Percentiles rank a stretch among this genome's conserved stretches.
Conservation (phyloP, 2,888 invertebrate species). For the Tenthredo amoena region DNA sequence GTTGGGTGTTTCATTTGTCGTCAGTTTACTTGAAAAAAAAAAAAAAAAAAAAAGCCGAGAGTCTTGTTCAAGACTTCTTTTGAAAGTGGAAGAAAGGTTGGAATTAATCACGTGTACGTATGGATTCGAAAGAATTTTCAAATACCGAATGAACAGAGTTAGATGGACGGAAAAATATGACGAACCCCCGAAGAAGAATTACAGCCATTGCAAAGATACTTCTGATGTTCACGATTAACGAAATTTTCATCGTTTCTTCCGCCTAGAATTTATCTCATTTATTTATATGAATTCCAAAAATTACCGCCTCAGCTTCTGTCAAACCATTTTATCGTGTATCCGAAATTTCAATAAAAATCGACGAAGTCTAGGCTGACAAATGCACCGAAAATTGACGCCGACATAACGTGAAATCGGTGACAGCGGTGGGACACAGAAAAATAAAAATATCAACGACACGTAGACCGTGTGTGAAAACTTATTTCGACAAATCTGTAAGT, state of each 20-base stretch:
- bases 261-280: not conserved
- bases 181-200: not conserved
- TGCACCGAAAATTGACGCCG: not conserved
- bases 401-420: not conserved
- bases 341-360: not conserved
- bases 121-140: not conserved
- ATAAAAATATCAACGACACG: not conserved
- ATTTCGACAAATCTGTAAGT: not conserved
- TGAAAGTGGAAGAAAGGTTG: not conserved
- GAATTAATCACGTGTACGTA: not conserved
- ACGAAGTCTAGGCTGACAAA: not conserved
- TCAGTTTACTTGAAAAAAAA: not conserved
- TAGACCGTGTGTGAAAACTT: not conserved
- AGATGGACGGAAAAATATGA: not conserved
- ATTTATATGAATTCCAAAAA: not conserved
- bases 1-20: not conserved
- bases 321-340: not conserved
- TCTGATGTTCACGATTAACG: not conserved
- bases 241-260: not conserved
- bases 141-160: not conserved
- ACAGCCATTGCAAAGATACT: not conserved
- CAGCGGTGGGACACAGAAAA: not conserved
- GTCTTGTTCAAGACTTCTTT: not conserved
- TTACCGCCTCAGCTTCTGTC: not conserved
- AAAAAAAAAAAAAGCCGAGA: not conserved